phyloP scores from a whole-genome alignment of 92 coral and sea anemone species.

The Pocillopora grandis region DNA sequence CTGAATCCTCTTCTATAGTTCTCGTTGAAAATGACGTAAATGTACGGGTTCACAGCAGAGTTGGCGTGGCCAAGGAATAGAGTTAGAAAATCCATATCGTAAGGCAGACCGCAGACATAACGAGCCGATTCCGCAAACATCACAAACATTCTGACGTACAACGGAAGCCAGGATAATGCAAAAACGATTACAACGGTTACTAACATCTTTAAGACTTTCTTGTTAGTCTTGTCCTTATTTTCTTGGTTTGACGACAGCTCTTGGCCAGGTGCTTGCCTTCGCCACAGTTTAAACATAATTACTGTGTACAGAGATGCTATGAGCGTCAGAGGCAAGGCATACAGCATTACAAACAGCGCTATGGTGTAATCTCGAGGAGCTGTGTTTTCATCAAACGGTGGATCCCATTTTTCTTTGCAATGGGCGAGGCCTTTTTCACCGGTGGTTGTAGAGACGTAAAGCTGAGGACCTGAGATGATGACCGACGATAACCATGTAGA shows the following conservation, averaged over 20 bases:
- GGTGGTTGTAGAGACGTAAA: constrained; percentile 45
- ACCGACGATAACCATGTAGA: constrained; percentile 60
- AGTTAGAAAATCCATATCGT: constrained; percentile 71
- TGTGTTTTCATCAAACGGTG: constrained; percentile 52
- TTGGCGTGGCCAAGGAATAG: constrained; percentile 77
- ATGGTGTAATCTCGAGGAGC: constrained; percentile 67
- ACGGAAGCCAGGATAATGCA: constrained; percentile 82
- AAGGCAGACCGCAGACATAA: constrained; percentile 71
- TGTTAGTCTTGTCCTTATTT: constrained; percentile 63
- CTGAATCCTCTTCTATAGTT: constrained; percentile 70
- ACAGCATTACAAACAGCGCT: constrained; percentile 56
- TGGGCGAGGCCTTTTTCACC: constrained; percentile 40
- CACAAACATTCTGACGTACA: constrained; percentile 76
- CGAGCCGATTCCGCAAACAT: constrained; percentile 52
- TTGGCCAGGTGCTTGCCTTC: constrained; percentile 67
- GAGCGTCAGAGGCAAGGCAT: constrained; percentile 59
- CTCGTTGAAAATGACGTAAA: constrained; percentile 78
- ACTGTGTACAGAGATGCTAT: constrained; percentile 62
- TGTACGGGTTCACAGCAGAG: constrained; percentile 73
- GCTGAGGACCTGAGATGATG: constrained; percentile 61
- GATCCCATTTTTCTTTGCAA: constrained; percentile 69
- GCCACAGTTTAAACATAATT: constrained; percentile 66
- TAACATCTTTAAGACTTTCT: constrained; percentile 69
- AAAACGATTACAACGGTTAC: constrained; percentile 75
- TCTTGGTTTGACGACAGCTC: constrained; percentile 46